These are phyloP conservation scores for Stigmatopora argus DNA, from an alignment of 2,113 vertebrate genomes.

Conservation along the genomic window DNA sequence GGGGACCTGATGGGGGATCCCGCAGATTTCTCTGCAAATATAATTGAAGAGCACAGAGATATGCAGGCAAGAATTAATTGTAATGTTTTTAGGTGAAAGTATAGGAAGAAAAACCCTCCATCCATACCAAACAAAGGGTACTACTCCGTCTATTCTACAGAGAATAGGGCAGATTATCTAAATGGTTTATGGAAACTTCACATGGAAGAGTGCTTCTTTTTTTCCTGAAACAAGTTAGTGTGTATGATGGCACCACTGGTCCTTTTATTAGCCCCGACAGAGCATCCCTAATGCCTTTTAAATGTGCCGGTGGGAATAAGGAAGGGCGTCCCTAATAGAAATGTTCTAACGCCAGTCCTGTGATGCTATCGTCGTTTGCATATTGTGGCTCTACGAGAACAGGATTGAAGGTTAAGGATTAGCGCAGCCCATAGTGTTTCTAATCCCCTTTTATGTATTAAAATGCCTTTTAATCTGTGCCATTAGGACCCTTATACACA, in stretches of 20 bases:
- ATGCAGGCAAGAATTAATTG: no score
- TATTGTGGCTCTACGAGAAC: constrained; percentile 63
- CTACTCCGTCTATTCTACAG: constrained; percentile 42
- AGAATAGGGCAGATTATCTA: constrained; percentile 59
- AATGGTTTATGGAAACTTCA: constrained; percentile 66
- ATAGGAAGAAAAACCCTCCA: constrained; percentile 19
- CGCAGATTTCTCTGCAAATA: constrained; percentile 1
- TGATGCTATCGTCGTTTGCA: constrained; percentile 62
- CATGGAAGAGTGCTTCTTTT: constrained; percentile 53
- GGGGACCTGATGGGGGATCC: constrained; percentile 10
- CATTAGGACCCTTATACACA: constrained; percentile 54
- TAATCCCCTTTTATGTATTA: constrained; percentile 67
- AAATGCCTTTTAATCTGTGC: constrained; percentile 65
- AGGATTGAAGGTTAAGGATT: constrained; percentile 69
- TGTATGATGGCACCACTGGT: constrained; percentile 48
- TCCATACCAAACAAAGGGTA: constrained; percentile 26
- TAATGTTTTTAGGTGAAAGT: no score
- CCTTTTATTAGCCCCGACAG: constrained; percentile 62
- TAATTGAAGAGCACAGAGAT: not conserved
- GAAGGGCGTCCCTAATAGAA: constrained; percentile 59
- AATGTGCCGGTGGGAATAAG: constrained; percentile 65
- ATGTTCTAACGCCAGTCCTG: constrained; percentile 55
- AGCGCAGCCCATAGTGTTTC: constrained; percentile 56
- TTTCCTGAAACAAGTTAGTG: constrained; percentile 49
- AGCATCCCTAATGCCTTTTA: constrained; percentile 66